These are phyloP conservation scores for Schlechtendalia chinensis DNA, from an alignment of 1,140 invertebrate species.

Conservation along the genomic window DNA sequence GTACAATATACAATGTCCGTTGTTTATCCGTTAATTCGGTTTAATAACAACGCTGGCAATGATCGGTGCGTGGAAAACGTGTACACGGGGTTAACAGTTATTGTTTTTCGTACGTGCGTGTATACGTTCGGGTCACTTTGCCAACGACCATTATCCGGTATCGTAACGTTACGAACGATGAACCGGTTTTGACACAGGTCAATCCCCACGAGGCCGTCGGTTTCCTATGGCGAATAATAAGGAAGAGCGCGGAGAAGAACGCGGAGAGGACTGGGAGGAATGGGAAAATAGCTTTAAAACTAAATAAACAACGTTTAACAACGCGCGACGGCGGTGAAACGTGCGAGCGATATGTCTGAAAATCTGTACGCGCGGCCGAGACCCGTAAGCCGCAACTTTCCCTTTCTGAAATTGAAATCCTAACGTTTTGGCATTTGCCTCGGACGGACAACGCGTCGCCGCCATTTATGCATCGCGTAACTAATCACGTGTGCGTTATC, in stretches of 20 bases:
- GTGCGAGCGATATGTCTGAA: constrained; percentile 12
- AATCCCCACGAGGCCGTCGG: not conserved
- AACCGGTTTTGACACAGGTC: constrained; percentile 34
- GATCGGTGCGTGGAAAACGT: not conserved
- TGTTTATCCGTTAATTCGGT: constrained; percentile 4
- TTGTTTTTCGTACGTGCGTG: not conserved
- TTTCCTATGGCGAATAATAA: constrained; percentile 15
- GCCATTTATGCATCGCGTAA: not conserved
- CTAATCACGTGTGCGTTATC: not conserved
- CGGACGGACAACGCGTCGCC: not conserved
- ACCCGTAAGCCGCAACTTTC: constrained; percentile 13
- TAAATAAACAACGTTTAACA: constrained; percentile 7
- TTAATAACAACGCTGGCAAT: not conserved
- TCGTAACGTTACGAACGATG: not conserved
- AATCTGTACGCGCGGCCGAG: not conserved
- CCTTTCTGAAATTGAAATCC: constrained; percentile 27
- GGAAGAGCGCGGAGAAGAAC: not conserved
- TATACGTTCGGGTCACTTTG: not conserved
- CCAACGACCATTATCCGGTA: constrained; percentile 8
- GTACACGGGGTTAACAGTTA: too few species aligned
- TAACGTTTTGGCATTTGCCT: not conserved
- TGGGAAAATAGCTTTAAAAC: too few species aligned
- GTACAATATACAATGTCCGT: not conserved
- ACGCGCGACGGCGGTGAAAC: constrained; percentile 18
- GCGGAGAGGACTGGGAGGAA: too few species aligned